Evolutionary conservation across 2,888 invertebrate species (phyloP).

Genomic region (Formica aserva): DNA sequence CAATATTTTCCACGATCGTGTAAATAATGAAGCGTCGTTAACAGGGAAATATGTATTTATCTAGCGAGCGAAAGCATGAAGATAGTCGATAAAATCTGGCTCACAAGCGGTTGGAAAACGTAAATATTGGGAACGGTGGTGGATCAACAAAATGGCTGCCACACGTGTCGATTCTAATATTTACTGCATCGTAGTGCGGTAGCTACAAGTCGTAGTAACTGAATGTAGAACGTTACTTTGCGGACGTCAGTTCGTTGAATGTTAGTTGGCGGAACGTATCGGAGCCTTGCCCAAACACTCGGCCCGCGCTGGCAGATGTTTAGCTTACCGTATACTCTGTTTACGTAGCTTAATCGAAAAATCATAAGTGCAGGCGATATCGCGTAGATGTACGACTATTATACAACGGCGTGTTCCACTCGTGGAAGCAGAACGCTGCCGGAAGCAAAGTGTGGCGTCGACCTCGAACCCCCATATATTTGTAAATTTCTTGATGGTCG

Average conservation of each 20-base stretch:
- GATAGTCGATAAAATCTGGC: conserved; percentile 22
- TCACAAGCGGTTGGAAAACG: conserved; percentile 16
- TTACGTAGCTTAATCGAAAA: conserved; percentile 80
- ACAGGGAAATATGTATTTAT: background rate
- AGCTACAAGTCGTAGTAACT: conserved; percentile 34
- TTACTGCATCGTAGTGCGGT: conserved; percentile 38
- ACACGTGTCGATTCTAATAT: conserved; percentile 50
- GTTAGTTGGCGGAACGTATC: conserved; percentile 78
- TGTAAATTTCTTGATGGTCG: conserved; percentile 22
- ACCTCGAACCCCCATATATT: conserved; percentile 8
- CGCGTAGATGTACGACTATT: conserved; percentile 44
- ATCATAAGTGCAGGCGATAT: conserved; percentile 74
- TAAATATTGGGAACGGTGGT: conserved; percentile 18
- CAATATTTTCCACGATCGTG: conserved; percentile 12
- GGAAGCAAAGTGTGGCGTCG: conserved; percentile 15
- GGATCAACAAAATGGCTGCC: conserved; percentile 25
- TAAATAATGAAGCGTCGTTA: conserved; percentile 16
- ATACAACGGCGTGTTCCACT: conserved; percentile 23
- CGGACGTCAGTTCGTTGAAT: conserved; percentile 65
- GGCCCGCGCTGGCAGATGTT: conserved; percentile 63
- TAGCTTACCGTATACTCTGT: conserved; percentile 73
- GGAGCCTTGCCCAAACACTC: conserved; percentile 71
- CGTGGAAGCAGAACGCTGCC: conserved; percentile 50
- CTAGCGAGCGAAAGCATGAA: background rate
- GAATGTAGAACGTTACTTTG: conserved; percentile 68